Evolutionary conservation across 1,140 invertebrate species (phyloP), one percentile per base, ranked within the genome.

Genomic region (Diabrotica virgifera): DNA sequence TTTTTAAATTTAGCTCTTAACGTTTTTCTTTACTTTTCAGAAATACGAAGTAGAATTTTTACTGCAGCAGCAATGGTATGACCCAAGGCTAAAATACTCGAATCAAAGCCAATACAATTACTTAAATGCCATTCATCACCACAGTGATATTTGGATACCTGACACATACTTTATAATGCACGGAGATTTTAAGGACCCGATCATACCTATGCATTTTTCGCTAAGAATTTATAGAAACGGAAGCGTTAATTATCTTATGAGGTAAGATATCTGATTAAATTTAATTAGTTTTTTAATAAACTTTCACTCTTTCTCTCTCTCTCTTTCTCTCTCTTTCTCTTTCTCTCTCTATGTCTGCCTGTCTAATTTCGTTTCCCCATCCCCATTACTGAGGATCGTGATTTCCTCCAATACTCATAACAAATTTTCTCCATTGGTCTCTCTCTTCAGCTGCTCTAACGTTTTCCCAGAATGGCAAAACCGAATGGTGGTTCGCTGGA

Each of bases 111-210:
- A 89, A 76, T 93, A 92, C 81, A 87, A 90, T 74, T 94, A 89
- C 79, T 82, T 96, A 66, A 95, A 95, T 80, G 93, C 91, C 60
- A 92, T 96, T 67, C 92, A 94, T 77, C 93, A 95, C 80, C 89
- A 93, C 81, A 87, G 92, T 74, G 86, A 92, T 73, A 90, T 96
- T 75, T 96, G 93, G 93, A 85, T 94, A 70, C 93, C 94, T 52
- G 93, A 96, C 80, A 95, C 93, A 35, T 95, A 95, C 80, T 95
- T 95, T 83, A 95, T 95, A 77, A 95, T 95, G 90, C 93, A 95
- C 80, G 93, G 93, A 63, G 93, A 95, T 80, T 95, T 95, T 81
- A 94, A 95, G 83, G 90, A 93, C 80, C 91, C 92, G 46, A 87
- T 95, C 73, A 93, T 93, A 79, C 93, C 93, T 53, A 89, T 93